phyloP scores from a whole-genome alignment of 2,797 vertebrate species.

The Nannoperca obscura region DNA sequence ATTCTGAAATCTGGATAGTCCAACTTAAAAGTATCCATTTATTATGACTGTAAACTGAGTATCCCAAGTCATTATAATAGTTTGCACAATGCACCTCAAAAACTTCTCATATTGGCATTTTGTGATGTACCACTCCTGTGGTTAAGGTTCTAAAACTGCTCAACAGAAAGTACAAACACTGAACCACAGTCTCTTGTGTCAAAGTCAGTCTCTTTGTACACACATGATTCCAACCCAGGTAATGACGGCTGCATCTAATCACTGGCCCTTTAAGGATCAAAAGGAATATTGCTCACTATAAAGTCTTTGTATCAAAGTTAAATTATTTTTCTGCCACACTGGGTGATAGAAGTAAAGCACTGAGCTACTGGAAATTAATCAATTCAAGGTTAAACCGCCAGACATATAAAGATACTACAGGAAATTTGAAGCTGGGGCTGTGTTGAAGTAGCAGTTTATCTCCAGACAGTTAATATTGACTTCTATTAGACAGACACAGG shows the following conservation, averaged over 20 bases:
- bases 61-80: neutral
- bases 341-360: conserved; percentile 10
- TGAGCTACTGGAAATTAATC: conserved; percentile 21
- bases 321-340: neutral
- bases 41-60: neutral
- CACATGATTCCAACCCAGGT: neutral
- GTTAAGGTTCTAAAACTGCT: neutral
- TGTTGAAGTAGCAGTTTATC: conserved; percentile 54
- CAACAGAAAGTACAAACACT: neutral
- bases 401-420: conserved; percentile 7
- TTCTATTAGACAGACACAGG: conserved; percentile 44
- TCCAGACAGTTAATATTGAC: conserved; percentile 75
- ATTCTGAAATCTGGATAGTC: neutral
- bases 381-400: conserved; percentile 36
- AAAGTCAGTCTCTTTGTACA: neutral
- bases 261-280: neutral
- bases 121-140: neutral
- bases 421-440: conserved; percentile 4
- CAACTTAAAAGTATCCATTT: no score
- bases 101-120: neutral
- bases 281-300: neutral
- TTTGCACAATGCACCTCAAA: neutral
- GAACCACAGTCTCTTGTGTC: neutral
- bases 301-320: conserved; percentile 1
- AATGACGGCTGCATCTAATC: neutral